Percentiles rank a stretch among this genome's conserved stretches.
Evolutionary conservation across 2,113 vertebrate genomes (phyloP).

Genomic region (Phalacrocorax aristotelis): DNA sequence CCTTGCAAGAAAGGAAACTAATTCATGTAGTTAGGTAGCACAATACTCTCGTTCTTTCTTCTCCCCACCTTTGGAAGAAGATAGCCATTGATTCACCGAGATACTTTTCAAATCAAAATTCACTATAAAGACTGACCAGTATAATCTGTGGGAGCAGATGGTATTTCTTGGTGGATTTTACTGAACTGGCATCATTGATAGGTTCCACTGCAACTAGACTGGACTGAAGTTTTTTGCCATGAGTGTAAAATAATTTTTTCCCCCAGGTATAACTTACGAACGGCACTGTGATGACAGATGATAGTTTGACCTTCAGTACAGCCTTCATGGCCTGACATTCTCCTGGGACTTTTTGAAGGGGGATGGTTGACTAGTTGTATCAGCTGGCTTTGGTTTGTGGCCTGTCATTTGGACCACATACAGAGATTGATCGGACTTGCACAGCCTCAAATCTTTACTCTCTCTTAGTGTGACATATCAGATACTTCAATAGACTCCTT

Average conservation of each 20-base stretch:
- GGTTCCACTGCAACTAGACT: background rate
- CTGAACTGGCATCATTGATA: background rate
- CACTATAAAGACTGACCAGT: background rate
- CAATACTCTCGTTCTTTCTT: background rate
- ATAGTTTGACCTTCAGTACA: background rate
- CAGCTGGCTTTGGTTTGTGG: background rate
- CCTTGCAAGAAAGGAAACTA: background rate
- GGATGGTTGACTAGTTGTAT: background rate
- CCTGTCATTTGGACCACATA: background rate
- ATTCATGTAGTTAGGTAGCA: background rate
- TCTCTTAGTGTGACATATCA: background rate
- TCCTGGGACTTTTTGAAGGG: background rate
- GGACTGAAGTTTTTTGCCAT: background rate
- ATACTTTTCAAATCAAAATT: background rate
- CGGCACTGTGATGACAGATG: background rate
- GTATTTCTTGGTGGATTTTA: background rate
- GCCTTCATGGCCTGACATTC: background rate
- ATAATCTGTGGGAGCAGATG: background rate
- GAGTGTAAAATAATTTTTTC: background rate
- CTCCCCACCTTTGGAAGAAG: background rate
- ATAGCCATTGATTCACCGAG: background rate
- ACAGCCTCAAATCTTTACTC: background rate
- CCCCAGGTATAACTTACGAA: background rate
- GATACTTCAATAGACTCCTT: background rate
- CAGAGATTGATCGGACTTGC: background rate